Evolutionary conservation across 2,113 vertebrate genomes (phyloP), one percentile per base, ranked within the genome.

Genomic region (Cercopithecus mona): DNA sequence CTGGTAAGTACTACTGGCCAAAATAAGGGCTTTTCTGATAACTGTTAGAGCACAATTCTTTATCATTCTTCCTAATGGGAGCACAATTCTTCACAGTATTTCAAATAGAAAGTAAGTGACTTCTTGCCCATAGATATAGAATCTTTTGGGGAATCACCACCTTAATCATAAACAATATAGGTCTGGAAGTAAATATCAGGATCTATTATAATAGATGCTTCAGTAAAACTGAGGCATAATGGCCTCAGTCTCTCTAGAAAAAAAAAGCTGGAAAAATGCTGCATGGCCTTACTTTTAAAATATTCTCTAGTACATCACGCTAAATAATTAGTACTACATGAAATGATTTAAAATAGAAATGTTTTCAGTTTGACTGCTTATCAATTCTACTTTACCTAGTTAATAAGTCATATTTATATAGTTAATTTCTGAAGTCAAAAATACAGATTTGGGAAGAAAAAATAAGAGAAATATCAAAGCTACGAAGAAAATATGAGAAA

Each of bases 401-500:
- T 90, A 96, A 78, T 7, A 96, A 94, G 48, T 57, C 76, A 84
- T 11, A 87, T 20, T 66, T 80, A 80, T 20, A 59, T 52, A 68
- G 45, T 87, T 87, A 68, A 76, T 73, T 93, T 89, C 50, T 61
- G 20, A 93, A 81, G 45, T 17, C 70, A 94, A 20, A 94, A 18
- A 5, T 50, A 97, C 17, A 90, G 3, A 95, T 66, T 91, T 91
- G 40, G n/a, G 8, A 88, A 78, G 22, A 85, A 93, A 94, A 95
- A 45, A 8, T n/a, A 82, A 95, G 82, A 94, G 57, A 81, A 61
- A 59, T 78, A 78, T 64, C 38, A 96, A 86, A 3, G 61, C 14
- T 81, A 23, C 3, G 95, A 95, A 73, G 27, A 96, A 93, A 93
- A 93, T 27, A 57, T 35, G n/a, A 92, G 43, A 88, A 96, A 93